Base-by-base conservation (phyloP, 2,797 vertebrate genomes). In the Podarcis lilfordi region DNA sequence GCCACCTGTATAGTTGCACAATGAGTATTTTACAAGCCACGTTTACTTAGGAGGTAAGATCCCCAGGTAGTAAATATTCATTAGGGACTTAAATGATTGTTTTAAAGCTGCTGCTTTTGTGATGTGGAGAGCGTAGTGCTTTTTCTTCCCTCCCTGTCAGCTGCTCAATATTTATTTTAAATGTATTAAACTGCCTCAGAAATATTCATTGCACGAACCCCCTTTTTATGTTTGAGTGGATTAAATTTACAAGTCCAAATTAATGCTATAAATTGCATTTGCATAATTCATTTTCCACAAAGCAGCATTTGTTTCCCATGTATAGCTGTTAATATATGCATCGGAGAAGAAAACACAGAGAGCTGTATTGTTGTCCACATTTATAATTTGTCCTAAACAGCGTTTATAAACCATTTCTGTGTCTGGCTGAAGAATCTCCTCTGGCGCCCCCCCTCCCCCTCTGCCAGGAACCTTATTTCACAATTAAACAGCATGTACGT, bases 261-360 rank as follows among this genome's bases (percentile, higher is more conserved):
- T 96, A 96, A 96, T 91, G 92, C 84, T 96, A 95, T 93, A 96
- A 96, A 97, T 96, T 95, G 89, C 89, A 97, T 97, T 96, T 97
- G 93, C 95, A 95, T 96, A 96, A 96, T 95, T 96, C 89, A 92
- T 95, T 95, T 91, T 82, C 72, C 86, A 92, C 94, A 94, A 96
- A 94, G 50, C 64, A 59, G 86, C 91, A 90, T 95, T 95, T 96
- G 92, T 95, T 97, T 96, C 94, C 93, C 87, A 89, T 89, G 82
- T 35, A 23, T 91, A 89, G 71, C 80, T 94, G 92, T 94, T 97
- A 96, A 97, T 96, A 94, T 69, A 91, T 93, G 86, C 91, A 90
- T 88, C 93, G 92, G 96, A 93, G 93, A 90, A 32, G 55, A 95
- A 95, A 96, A 84, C 88, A 92, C 87, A 95, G 77, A 84, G 86